Conservation (phyloP, 2,113 vertebrate genomes). For the Brienomyrus brachyistius region DNA sequence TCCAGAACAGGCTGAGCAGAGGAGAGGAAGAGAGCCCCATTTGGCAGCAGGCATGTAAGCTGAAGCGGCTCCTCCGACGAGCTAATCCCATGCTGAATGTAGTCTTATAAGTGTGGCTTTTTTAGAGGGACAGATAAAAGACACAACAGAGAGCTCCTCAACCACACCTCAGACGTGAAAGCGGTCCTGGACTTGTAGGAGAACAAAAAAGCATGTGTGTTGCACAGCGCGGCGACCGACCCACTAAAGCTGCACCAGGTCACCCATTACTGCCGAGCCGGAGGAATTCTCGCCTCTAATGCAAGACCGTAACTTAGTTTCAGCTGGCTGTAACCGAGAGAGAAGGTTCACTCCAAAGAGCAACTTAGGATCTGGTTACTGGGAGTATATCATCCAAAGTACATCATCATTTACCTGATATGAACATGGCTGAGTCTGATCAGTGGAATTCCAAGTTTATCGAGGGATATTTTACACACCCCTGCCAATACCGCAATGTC, state of each 20-base stretch:
- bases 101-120: constrained; percentile 69
- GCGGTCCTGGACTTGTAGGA: constrained; percentile 17
- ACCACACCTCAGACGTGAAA: constrained; percentile 18
- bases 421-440: neutral
- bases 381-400: neutral
- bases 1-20: constrained; percentile 30
- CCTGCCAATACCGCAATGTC: neutral
- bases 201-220: neutral
- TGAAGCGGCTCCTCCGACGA: constrained; percentile 71
- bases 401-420: neutral
- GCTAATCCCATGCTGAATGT: constrained; percentile 79
- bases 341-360: neutral
- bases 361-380: neutral
- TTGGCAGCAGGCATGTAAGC: constrained; percentile 70
- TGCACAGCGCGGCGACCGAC: neutral
- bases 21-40: constrained; percentile 27
- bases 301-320: neutral
- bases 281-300: neutral
- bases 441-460: neutral
- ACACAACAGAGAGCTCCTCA: constrained; percentile 37
- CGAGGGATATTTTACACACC: neutral
- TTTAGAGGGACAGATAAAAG: constrained; percentile 66
- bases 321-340: neutral
- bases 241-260: neutral
- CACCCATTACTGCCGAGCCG: neutral